Percentiles rank a stretch among this genome's conserved stretches.
Conservation (phyloP, 2,888 invertebrate species). For the Eurytoma adleriae region DNA sequence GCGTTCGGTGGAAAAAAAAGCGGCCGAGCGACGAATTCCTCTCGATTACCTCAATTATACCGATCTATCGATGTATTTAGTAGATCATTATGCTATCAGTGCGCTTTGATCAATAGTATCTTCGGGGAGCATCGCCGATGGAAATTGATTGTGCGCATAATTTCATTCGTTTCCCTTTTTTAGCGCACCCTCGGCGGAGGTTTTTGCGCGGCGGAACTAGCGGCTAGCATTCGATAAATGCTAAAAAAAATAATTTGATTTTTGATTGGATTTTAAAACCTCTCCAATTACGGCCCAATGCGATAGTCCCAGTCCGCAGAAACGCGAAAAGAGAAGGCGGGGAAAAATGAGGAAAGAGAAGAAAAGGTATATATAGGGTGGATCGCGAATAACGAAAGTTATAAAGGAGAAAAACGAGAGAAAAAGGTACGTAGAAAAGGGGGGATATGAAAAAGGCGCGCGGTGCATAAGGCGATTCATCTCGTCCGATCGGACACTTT, state of each 20-base stretch:
- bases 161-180: too few relatives aligned
- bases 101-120: too few relatives aligned
- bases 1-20: not conserved
- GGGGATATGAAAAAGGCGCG: constrained; percentile 52
- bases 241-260: not conserved
- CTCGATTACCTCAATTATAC: too few relatives aligned
- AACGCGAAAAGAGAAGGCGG: constrained; percentile 29
- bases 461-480: constrained; percentile 67
- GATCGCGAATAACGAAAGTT: constrained; percentile 51
- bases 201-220: too few relatives aligned
- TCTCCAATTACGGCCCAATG: constrained; percentile 29
- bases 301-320: constrained; percentile 21
- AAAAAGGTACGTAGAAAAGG: constrained; percentile 27
- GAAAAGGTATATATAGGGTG: constrained; percentile 39
- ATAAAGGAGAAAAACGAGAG: constrained; percentile 50
- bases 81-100: too few relatives aligned
- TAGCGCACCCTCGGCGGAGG: too few relatives aligned
- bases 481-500: constrained; percentile 72
- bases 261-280: constrained; percentile 31
- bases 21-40: not conserved
- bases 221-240: too few relatives aligned
- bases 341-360: constrained; percentile 37
- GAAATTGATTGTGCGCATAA: not conserved
- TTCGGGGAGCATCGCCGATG: too few relatives aligned
- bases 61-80: too few relatives aligned